Conservation (phyloP, 2,888 invertebrate species). For the Brassicogethes aeneus region DNA sequence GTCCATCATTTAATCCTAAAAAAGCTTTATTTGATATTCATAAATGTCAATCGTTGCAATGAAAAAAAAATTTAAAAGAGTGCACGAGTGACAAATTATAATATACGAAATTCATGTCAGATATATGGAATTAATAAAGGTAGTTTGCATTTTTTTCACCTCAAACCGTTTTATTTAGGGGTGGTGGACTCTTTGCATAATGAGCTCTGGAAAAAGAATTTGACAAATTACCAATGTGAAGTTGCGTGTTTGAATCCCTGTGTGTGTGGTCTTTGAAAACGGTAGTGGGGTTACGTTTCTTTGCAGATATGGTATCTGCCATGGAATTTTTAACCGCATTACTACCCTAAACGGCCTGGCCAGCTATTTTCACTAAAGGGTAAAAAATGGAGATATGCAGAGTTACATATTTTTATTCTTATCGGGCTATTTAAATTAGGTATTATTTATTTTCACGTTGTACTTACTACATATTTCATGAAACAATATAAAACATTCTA, state of each 20-base stretch:
- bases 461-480: no score
- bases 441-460: no score
- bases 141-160: slow-evolving; percentile 1
- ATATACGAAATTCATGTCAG: background rate
- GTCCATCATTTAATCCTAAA: no score
- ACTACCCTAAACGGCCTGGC: no score
- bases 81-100: background rate
- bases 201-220: slow-evolving; percentile 1
- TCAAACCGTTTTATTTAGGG: background rate
- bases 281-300: background rate
- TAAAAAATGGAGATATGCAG: no score
- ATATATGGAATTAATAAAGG: background rate
- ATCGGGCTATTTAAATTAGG: no score
- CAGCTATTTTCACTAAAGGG: no score
- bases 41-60: no score
- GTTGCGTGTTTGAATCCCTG: slow-evolving; percentile 3
- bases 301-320: background rate
- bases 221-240: slow-evolving; percentile 4
- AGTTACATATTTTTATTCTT: no score
- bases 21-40: no score
- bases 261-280: background rate
- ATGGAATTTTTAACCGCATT: background rate
- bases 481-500: no score
- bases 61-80: no score
- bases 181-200: background rate